Percentiles rank a stretch among this genome's conserved stretches.
Conservation (phyloP, 2,113 vertebrate genomes). For the Phyllopteryx taeniolatus region DNA sequence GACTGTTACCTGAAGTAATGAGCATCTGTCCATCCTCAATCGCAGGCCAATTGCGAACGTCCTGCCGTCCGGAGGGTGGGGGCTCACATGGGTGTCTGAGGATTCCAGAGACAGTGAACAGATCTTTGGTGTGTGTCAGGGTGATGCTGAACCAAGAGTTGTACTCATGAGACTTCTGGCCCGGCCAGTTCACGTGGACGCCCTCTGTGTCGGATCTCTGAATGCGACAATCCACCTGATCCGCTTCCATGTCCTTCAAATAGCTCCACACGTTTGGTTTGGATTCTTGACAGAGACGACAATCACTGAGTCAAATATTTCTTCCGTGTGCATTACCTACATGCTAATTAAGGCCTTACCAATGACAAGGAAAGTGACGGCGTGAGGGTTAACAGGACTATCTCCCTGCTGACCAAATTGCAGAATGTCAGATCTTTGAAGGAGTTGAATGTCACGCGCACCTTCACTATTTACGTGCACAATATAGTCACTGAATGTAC, state of each 20-base stretch:
- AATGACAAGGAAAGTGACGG: constrained; percentile 68
- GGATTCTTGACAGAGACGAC: constrained; percentile 39
- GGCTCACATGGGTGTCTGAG: constrained; percentile 61
- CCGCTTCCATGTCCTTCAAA: constrained; percentile 26
- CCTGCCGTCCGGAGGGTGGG: constrained; percentile 18
- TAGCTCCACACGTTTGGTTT: constrained; percentile 62
- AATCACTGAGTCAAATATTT: background rate
- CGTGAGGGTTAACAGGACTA: constrained; percentile 46
- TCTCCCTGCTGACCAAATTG: constrained; percentile 71
- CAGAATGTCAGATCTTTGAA: constrained; percentile 55
- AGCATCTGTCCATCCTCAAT: constrained; percentile 56
- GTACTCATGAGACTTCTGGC: constrained; percentile 27
- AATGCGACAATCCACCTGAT: constrained; percentile 67
- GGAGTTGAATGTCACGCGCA: constrained; percentile 34
- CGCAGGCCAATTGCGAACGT: constrained; percentile 25
- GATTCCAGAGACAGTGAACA: constrained; percentile 54
- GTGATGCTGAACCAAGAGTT: constrained; percentile 70
- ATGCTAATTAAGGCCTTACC: constrained; percentile 38
- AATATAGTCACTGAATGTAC: constrained; percentile 66
- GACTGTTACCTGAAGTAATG: constrained; percentile 61
- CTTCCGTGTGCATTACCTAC: background rate
- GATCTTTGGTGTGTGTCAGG: constrained; percentile 52
- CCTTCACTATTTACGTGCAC: constrained; percentile 15
- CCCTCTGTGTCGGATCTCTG: constrained; percentile 62
- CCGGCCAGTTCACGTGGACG: constrained; percentile 67